These are phyloP conservation scores for Seriola rivoliana DNA, from an alignment of 2,113 vertebrate genomes.

Conservation along the genomic window DNA sequence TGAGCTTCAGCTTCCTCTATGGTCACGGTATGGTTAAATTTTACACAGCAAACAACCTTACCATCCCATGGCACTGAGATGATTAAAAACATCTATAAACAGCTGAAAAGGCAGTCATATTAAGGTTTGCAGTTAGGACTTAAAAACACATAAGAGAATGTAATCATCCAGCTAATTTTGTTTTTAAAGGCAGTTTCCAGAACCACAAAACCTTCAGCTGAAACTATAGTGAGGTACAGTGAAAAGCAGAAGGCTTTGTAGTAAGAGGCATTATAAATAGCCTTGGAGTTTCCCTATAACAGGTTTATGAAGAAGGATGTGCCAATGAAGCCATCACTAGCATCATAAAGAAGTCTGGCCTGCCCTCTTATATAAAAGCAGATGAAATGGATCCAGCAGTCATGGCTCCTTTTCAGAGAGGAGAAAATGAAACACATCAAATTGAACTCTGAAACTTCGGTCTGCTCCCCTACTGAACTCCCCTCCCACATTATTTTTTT, in stretches of 20 bases:
- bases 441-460: conserved; percentile 15
- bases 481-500: conserved; percentile 3
- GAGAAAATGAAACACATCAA: conserved; percentile 42
- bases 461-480: conserved; percentile 33
- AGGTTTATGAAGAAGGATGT: conserved; percentile 15
- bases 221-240: neutral
- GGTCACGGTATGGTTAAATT: no score
- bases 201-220: neutral
- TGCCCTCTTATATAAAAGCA: conserved; percentile 8
- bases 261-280: conserved; percentile 19
- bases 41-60: no score
- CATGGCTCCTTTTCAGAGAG: conserved; percentile 23
- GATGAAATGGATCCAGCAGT: conserved; percentile 44
- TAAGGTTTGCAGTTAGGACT: neutral
- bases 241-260: neutral
- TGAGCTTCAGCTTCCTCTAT: no score
- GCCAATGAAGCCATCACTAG: conserved; percentile 20
- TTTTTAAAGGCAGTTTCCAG: neutral
- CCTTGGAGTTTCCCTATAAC: neutral
- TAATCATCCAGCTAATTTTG: neutral
- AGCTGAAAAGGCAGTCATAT: neutral
- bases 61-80: no score
- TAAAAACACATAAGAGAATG: neutral
- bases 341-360: conserved; percentile 27
- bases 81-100: no score